Evolutionary conservation across 2,888 invertebrate species (phyloP).

Genomic region (Drosophila borborema): DNA sequence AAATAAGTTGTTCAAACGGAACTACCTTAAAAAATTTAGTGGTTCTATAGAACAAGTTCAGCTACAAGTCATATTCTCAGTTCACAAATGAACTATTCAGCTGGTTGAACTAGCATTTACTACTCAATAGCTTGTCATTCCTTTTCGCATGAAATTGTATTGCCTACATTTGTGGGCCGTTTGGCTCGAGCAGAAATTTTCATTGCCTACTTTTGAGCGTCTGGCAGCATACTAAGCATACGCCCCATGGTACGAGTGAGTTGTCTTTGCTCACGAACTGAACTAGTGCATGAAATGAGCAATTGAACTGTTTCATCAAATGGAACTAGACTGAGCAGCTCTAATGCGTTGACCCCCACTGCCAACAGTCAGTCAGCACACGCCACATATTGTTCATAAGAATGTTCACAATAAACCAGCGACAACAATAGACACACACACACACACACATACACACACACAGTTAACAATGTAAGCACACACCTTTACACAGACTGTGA

Average conservation of each 20-base stretch:
- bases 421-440: constrained; percentile 32
- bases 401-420: constrained; percentile 48
- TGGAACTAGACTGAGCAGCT: neutral
- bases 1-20: neutral
- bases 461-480: neutral
- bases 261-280: neutral
- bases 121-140: neutral
- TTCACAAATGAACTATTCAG: neutral
- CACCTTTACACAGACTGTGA: constrained; percentile 11
- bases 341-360: neutral
- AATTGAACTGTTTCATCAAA: neutral
- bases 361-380: constrained; percentile 1
- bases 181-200: neutral
- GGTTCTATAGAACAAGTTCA: neutral
- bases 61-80: neutral
- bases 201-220: neutral
- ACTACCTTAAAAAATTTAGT: neutral
- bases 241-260: neutral
- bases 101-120: neutral
- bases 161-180: neutral
- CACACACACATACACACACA: neutral
- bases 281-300: no score
- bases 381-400: constrained; percentile 52
- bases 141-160: neutral
- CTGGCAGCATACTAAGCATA: neutral